A percentile compares a stretch with the other conserved stretches of the same genome.
phyloP scores from a whole-genome alignment of 2,888 invertebrate genomes.

The Drosophila atroscutellata region DNA sequence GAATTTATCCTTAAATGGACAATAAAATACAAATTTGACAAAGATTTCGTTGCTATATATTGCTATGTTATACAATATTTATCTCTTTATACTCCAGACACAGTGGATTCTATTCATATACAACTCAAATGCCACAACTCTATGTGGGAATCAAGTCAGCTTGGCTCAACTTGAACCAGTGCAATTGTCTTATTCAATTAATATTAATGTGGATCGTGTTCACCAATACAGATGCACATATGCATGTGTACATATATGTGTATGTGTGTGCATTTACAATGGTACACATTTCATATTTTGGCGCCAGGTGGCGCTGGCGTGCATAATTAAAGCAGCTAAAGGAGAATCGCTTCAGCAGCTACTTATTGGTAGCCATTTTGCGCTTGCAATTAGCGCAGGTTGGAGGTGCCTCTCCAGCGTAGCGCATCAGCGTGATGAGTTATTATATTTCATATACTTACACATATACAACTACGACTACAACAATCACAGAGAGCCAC shows the following conservation, averaged over 20 bases:
- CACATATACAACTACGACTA: conserved; percentile 17
- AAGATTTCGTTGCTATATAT: neutral
- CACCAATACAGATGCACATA: neutral
- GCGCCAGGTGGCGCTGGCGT: conserved; percentile 55
- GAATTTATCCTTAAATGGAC: neutral
- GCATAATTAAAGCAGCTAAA: neutral
- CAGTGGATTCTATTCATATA: neutral
- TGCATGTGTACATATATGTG: neutral
- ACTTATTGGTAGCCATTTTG: conserved; percentile 53
- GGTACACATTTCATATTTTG: conserved; percentile 15
- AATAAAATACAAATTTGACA: neutral
- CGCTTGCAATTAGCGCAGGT: conserved; percentile 47
- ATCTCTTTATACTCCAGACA: neutral
- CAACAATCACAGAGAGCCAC: conserved; percentile 20
- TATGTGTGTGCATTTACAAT: conserved; percentile 1
- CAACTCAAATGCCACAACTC: neutral
- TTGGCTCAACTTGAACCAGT: neutral
- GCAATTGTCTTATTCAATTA: neutral
- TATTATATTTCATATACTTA: conserved; percentile 61
- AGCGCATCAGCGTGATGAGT: conserved; percentile 58
- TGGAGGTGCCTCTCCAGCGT: conserved; percentile 34
- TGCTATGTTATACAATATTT: neutral
- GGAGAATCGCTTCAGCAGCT: conserved; percentile 12
- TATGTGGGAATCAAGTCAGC: neutral
- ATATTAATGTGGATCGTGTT: neutral